phyloP scores from a whole-genome alignment of 2,888 invertebrate genomes.

The Baccha elongata region DNA sequence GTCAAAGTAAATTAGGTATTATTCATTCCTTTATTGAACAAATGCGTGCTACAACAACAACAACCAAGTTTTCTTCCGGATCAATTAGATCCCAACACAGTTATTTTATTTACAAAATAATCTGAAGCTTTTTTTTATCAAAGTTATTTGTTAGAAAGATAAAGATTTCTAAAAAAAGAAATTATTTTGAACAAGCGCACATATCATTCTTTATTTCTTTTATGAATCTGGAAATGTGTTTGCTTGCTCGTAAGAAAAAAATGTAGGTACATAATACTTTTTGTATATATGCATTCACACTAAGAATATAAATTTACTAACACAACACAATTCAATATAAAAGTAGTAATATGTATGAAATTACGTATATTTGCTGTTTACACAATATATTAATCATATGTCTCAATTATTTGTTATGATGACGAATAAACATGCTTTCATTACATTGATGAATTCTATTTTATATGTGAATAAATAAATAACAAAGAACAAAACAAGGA shows the following conservation, averaged over 20 bases:
- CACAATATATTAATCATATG: neutral
- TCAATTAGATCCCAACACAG: neutral
- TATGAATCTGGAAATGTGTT: neutral
- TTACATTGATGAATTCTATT: neutral
- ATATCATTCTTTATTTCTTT: neutral
- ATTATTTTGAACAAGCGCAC: too few relatives aligned
- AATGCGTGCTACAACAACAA: neutral
- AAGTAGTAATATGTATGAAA: neutral
- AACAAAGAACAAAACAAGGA: neutral
- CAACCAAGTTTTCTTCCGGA: neutral
- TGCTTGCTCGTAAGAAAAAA: neutral
- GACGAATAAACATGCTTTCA: neutral
- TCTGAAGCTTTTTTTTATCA: conserved; percentile 12
- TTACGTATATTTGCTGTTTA: neutral
- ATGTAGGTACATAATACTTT: neutral
- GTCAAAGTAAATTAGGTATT: conserved; percentile 13
- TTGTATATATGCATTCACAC: neutral
- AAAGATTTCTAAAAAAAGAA: neutral
- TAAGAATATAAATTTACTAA: neutral
- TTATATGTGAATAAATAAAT: neutral
- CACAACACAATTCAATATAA: neutral
- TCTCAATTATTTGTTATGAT: neutral
- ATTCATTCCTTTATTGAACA: neutral
- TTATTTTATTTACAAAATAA: neutral
- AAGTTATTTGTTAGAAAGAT: neutral